Evolutionary conservation across 23 tunicate genomes (phyloP).

Genomic region (Clavelina lepadiformis): DNA sequence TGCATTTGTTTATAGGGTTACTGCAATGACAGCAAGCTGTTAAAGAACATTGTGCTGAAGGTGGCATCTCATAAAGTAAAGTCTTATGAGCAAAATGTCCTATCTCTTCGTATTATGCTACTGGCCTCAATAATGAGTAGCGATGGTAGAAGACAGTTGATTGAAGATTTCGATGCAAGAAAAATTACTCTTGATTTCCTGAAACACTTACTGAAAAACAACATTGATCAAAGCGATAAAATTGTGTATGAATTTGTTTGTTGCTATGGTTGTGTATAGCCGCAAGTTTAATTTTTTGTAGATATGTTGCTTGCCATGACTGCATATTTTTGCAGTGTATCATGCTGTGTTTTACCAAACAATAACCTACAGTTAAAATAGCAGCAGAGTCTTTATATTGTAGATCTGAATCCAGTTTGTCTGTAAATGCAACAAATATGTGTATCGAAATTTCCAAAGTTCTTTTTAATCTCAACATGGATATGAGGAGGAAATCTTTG

Average conservation of each 20-base stretch:
- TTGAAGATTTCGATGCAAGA: slow-evolving; percentile 30
- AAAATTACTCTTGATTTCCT: slow-evolving; percentile 26
- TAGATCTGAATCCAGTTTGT: too few species aligned
- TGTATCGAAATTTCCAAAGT: slow-evolving; percentile 53
- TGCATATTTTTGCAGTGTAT: too few species aligned
- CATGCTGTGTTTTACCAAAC: too few species aligned
- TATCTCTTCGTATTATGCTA: slow-evolving; percentile 26
- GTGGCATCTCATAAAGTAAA: background rate
- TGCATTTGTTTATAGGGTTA: background rate
- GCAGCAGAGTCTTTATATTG: too few species aligned
- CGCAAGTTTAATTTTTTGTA: too few species aligned
- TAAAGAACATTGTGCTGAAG: slow-evolving; percentile 10
- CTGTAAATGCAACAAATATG: slow-evolving; percentile 8
- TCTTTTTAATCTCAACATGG: slow-evolving; percentile 65
- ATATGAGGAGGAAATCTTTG: slow-evolving; percentile 9
- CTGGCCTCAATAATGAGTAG: slow-evolving; percentile 47
- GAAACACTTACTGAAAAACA: slow-evolving; percentile 1
- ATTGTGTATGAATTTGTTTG: too few species aligned
- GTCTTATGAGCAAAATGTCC: slow-evolving; percentile 25
- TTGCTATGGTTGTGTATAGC: too few species aligned
- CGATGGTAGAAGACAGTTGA: slow-evolving; percentile 34
- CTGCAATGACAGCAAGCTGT: background rate
- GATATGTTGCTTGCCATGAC: too few species aligned
- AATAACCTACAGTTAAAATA: too few species aligned
- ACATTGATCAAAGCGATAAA: background rate